Percentiles rank a stretch among this genome's conserved stretches.
Evolutionary conservation across 1,140 invertebrate species (phyloP).

Genomic region (Odontomachus brunneus): DNA sequence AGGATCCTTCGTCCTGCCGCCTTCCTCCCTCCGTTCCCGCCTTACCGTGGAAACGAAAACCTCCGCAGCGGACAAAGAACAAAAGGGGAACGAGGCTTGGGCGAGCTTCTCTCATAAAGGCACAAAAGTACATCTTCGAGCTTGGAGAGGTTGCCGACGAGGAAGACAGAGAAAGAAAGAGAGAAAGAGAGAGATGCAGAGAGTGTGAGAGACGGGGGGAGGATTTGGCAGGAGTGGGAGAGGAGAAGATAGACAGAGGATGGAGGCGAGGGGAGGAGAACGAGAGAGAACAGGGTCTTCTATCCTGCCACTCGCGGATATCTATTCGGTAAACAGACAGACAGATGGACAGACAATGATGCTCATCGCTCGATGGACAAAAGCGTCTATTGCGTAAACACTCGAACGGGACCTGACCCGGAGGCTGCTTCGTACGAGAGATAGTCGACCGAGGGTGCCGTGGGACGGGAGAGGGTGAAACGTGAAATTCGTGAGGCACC

Average conservation of each 20-base stretch:
- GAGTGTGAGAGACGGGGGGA: neutral
- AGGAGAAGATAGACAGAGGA: neutral
- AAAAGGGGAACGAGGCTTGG: constrained; percentile 78
- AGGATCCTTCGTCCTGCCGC: constrained; percentile 33
- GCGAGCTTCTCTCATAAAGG: constrained; percentile 78
- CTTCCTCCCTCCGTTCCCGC: constrained; percentile 39
- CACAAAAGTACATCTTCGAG: constrained; percentile 81
- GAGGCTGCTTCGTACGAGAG: constrained; percentile 58
- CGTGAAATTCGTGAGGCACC: constrained; percentile 59
- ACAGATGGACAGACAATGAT: constrained; percentile 83
- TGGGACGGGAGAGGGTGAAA: constrained; percentile 34
- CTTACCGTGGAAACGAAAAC: constrained; percentile 77
- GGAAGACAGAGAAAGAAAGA: constrained; percentile 44
- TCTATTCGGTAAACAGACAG: constrained; percentile 84
- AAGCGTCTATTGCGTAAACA: constrained; percentile 85
- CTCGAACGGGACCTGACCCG: constrained; percentile 77
- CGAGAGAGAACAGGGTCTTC: constrained; percentile 48
- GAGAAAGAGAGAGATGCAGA: constrained; percentile 1
- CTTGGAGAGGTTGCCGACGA: constrained; percentile 49
- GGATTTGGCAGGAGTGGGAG: neutral
- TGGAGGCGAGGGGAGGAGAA: constrained; percentile 16
- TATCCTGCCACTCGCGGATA: constrained; percentile 71
- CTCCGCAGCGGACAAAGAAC: constrained; percentile 78
- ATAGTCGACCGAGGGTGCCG: constrained; percentile 1
- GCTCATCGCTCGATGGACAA: constrained; percentile 85